These are phyloP conservation scores for Palloptera scutellata DNA, from an alignment of 2,888 invertebrate genomes.

Conservation along the genomic window DNA sequence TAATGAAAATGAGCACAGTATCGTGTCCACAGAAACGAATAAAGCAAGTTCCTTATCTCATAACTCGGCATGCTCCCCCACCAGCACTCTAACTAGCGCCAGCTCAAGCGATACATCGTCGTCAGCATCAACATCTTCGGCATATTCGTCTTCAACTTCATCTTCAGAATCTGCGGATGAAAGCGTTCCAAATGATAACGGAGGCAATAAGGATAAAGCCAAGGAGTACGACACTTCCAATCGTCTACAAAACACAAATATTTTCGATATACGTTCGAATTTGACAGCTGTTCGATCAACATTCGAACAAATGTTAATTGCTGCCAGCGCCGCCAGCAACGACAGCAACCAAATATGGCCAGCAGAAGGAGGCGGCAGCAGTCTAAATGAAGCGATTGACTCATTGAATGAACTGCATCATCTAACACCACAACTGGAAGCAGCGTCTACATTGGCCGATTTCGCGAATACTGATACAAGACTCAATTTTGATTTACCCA, in stretches of 20 bases:
- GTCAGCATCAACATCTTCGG: constrained; percentile 23
- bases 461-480: constrained; percentile 17
- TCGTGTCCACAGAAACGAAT: neutral
- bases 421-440: constrained; percentile 17
- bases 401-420: constrained; percentile 1
- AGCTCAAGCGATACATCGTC: constrained; percentile 26
- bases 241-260: neutral
- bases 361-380: neutral
- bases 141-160: constrained; percentile 23
- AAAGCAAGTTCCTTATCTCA: no score
- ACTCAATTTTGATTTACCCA: constrained; percentile 25
- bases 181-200: constrained; percentile 26
- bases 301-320: constrained; percentile 15
- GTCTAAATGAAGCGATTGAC: constrained; percentile 4
- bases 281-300: constrained; percentile 15
- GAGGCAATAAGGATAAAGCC: constrained; percentile 12
- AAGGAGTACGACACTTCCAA: neutral
- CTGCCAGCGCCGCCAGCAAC: neutral
- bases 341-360: constrained; percentile 4
- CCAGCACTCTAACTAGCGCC: constrained; percentile 4
- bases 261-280: neutral
- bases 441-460: constrained; percentile 21
- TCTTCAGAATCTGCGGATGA: constrained; percentile 26
- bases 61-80: constrained; percentile 7
- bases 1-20: neutral